A percentile compares a stretch with the other conserved stretches of the same genome.
These are phyloP conservation scores for Drosophila ambigua DNA, from an alignment of 1,140 invertebrate genomes.

Conservation along the genomic window DNA sequence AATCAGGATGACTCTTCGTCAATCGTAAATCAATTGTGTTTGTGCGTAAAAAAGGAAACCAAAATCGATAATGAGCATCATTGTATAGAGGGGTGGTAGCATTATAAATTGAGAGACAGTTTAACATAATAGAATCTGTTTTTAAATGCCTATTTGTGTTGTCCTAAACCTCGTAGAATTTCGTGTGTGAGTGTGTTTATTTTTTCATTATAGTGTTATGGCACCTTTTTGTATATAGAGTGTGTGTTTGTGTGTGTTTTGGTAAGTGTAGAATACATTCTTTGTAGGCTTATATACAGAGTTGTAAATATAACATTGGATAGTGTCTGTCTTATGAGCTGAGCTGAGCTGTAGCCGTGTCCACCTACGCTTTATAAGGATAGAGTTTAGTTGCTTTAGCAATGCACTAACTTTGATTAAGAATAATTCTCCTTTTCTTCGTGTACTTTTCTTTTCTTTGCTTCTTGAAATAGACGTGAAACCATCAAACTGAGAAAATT, in stretches of 20 bases:
- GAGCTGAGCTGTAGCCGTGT: conserved; percentile 22
- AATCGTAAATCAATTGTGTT: conserved; percentile 17
- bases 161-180: conserved; percentile 68
- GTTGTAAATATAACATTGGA: conserved; percentile 52
- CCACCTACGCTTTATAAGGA: conserved; percentile 64
- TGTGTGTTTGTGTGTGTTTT: conserved; percentile 31
- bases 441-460: conserved; percentile 32
- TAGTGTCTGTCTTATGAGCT: conserved; percentile 63
- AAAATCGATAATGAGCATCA: conserved; percentile 50
- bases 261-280: conserved; percentile 49
- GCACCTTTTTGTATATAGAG: conserved; percentile 42
- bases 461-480: conserved; percentile 71
- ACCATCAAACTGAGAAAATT: conserved; percentile 82
- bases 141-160: conserved; percentile 76
- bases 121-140: conserved; percentile 30
- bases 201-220: conserved; percentile 33
- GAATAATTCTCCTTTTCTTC: conserved; percentile 31
- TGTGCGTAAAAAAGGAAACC: conserved; percentile 30
- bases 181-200: conserved; percentile 47
- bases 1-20: conserved; percentile 13
- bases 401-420: conserved; percentile 50
- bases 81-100: conserved; percentile 22
- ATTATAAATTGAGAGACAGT: conserved; percentile 23
- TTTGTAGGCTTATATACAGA: conserved; percentile 28
- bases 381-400: conserved; percentile 68